These are phyloP conservation scores for Enteromius radiatus DNA, from an alignment of 2,797 vertebrate genomes.

Conservation along the genomic window DNA sequence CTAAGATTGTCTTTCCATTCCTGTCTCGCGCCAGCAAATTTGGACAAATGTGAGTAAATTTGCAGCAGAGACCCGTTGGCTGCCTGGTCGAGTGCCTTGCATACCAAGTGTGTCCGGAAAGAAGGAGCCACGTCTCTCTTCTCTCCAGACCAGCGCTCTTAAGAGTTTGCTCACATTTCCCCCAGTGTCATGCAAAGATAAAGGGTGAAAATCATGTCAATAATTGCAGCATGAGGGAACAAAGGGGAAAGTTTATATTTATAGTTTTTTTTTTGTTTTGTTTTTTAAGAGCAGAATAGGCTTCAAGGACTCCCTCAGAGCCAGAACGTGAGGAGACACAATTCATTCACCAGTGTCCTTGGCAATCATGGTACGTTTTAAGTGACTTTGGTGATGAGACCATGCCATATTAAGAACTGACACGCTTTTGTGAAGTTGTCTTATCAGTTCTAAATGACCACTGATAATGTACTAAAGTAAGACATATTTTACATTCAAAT, in stretches of 20 bases:
- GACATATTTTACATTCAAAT: slow-evolving; percentile 31
- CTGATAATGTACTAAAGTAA: slow-evolving; percentile 21
- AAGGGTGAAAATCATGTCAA: slow-evolving; percentile 76
- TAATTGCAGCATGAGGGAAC: slow-evolving; percentile 65
- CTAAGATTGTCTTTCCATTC: slow-evolving; percentile 8
- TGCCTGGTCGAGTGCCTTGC: slow-evolving; percentile 63
- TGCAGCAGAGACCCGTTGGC: slow-evolving; percentile 69
- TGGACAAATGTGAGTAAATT: slow-evolving; percentile 72
- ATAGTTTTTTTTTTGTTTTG: slow-evolving; percentile 67
- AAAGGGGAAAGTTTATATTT: slow-evolving; percentile 71
- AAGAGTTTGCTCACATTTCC: slow-evolving; percentile 73
- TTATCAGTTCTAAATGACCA: slow-evolving; percentile 43
- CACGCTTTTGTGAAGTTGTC: not conserved
- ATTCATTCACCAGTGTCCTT: slow-evolving; percentile 66
- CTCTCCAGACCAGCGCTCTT: slow-evolving; percentile 64
- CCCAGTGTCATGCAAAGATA: slow-evolving; percentile 59
- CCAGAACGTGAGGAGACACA: slow-evolving; percentile 57
- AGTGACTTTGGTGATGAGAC: slow-evolving; percentile 52
- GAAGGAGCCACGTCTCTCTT: slow-evolving; percentile 18
- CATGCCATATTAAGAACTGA: slow-evolving; percentile 10
- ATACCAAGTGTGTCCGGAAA: slow-evolving; percentile 78
- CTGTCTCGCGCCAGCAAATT: slow-evolving; percentile 67
- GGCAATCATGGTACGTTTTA: slow-evolving; percentile 45
- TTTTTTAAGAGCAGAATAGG: slow-evolving; percentile 68
- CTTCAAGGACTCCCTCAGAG: slow-evolving; percentile 71